Conservation (phyloP, 2,888 invertebrate species). For the Chloroclysta siterata region DNA sequence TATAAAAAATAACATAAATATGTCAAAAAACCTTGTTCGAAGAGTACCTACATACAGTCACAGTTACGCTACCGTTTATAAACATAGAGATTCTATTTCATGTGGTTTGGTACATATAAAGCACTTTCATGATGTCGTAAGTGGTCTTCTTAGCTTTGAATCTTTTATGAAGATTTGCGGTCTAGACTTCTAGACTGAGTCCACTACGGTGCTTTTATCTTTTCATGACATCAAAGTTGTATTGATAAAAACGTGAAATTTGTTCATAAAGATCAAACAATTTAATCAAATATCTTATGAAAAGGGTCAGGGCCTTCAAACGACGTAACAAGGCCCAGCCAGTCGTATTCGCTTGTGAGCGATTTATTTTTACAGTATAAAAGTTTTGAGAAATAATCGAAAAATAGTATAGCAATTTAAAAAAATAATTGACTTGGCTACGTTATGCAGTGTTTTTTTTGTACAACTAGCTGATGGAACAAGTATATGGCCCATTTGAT, state of each 20-base stretch:
- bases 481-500: no score
- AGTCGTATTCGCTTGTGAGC: no score
- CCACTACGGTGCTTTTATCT: neutral
- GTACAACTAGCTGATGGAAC: no score
- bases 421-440: no score
- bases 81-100: neutral
- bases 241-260: neutral
- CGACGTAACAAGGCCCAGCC: no score
- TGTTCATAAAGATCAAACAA: neutral
- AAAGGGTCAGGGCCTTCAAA: neutral
- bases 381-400: neutral
- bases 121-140: slow-evolving; percentile 5
- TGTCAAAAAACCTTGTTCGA: no score
- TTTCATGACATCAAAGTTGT: neutral
- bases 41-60: neutral
- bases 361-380: no score
- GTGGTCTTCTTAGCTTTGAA: slow-evolving; percentile 13
- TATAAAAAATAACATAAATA: no score
- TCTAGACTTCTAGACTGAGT: slow-evolving; percentile 7
- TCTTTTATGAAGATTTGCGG: slow-evolving; percentile 24
- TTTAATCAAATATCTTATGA: neutral
- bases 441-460: no score
- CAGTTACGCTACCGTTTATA: neutral
- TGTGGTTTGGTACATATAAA: slow-evolving; percentile 9
- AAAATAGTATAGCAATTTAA: no score